These are phyloP conservation scores for Onychostoma macrolepis DNA, from an alignment of 2,113 vertebrate genomes.

Conservation along the genomic window DNA sequence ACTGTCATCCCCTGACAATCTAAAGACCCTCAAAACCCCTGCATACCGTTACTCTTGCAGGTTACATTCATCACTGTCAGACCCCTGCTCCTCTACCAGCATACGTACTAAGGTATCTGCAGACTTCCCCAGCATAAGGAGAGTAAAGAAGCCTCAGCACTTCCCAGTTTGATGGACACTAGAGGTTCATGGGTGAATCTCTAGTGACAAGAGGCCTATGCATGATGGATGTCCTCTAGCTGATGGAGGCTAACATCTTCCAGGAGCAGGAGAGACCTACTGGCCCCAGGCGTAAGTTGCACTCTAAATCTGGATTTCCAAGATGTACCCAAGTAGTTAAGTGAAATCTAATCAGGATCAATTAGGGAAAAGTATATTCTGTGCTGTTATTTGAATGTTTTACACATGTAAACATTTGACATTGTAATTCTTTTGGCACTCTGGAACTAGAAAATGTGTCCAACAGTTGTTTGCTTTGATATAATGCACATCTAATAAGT, in stretches of 20 bases:
- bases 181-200: conserved; percentile 43
- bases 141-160: background rate
- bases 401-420: background rate
- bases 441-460: background rate
- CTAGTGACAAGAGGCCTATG: conserved; percentile 31
- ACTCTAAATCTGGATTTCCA: background rate
- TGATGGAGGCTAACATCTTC: conserved; percentile 42
- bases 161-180: background rate
- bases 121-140: conserved; percentile 13
- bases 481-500: background rate
- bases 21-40: background rate
- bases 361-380: background rate
- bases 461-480: background rate
- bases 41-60: background rate
- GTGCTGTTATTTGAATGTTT: background rate
- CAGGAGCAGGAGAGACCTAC: conserved; percentile 20
- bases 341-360: background rate
- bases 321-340: background rate
- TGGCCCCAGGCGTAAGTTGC: background rate
- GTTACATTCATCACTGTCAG: conserved; percentile 21
- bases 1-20: background rate
- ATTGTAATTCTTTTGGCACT: background rate
- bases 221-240: conserved; percentile 51
- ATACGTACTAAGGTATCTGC: background rate
- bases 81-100: conserved; percentile 12